These are phyloP conservation scores for Microplitis demolitor DNA, from an alignment of 1,140 invertebrate species.

Conservation along the genomic window DNA sequence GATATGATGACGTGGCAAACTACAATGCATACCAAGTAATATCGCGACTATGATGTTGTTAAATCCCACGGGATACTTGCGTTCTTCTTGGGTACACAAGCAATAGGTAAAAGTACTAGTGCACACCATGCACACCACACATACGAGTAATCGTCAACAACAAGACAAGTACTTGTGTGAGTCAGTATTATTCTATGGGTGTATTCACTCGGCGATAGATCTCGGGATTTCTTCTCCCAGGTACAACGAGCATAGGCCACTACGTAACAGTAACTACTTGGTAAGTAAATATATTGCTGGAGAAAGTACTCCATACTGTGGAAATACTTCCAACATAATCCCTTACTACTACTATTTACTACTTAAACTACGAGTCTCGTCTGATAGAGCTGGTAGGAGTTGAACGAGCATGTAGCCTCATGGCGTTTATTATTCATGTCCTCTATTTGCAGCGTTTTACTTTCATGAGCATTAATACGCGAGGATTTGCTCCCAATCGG, in stretches of 20 bases:
- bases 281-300: no score
- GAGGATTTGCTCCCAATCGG: conserved; percentile 44
- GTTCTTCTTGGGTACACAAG: neutral
- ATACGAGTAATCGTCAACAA: no score
- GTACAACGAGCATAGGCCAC: no score
- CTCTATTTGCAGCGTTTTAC: conserved; percentile 46
- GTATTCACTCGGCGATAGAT: no score
- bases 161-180: no score
- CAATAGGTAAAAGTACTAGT: neutral
- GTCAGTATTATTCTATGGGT: no score
- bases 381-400: neutral
- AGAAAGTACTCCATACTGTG: no score
- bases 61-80: conserved; percentile 1
- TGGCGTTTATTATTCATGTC: conserved; percentile 44
- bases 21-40: conserved; percentile 46
- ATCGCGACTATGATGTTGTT: conserved; percentile 29
- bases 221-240: no score
- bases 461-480: conserved; percentile 48
- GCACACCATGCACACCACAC: no score
- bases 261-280: no score
- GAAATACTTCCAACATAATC: no score
- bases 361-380: neutral
- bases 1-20: conserved; percentile 1
- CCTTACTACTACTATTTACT: neutral
- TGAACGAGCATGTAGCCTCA: conserved; percentile 1